phyloP scores from a whole-genome alignment of 2,113 vertebrate species.

The Oryzias curvinotus region DNA sequence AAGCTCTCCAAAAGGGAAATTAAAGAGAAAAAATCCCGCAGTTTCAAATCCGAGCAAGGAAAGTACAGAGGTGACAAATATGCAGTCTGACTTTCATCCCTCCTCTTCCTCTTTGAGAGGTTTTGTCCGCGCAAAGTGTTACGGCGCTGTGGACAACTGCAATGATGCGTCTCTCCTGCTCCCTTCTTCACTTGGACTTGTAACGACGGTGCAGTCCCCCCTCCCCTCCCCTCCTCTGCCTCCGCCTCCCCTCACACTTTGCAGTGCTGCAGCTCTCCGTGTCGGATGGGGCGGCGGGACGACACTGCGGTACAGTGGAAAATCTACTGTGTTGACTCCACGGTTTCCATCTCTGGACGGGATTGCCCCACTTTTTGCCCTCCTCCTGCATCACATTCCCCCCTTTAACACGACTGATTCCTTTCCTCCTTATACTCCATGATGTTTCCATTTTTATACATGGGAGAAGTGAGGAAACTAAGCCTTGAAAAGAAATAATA shows the following conservation, averaged over 20 bases:
- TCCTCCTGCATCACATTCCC: background rate
- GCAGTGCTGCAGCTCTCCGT: constrained; percentile 73
- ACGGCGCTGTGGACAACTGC: constrained; percentile 65
- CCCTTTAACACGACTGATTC: background rate
- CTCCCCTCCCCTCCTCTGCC: constrained; percentile 16
- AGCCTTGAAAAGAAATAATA: no score
- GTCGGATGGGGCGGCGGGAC: constrained; percentile 66
- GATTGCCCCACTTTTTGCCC: constrained; percentile 18
- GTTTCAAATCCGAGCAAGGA: constrained; percentile 19
- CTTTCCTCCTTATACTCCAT: background rate
- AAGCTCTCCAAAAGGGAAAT: constrained; percentile 8
- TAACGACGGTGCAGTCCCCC: constrained; percentile 70
- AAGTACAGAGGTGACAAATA: constrained; percentile 41
- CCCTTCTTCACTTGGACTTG: constrained; percentile 67
- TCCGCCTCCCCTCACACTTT: constrained; percentile 56
- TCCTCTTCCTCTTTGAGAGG: constrained; percentile 13
- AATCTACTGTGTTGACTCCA: constrained; percentile 66
- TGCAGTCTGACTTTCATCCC: constrained; percentile 8
- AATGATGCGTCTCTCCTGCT: constrained; percentile 76
- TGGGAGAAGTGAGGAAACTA: no score
- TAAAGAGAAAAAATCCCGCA: constrained; percentile 9
- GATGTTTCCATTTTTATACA: background rate
- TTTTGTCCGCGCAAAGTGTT: constrained; percentile 43
- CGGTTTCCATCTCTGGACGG: constrained; percentile 45
- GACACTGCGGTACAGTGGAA: constrained; percentile 75